A percentile compares a stretch with the other conserved stretches of the same genome.
Conservation (phyloP, 1,140 invertebrate genomes). For the Drosophila fuyamai region DNA sequence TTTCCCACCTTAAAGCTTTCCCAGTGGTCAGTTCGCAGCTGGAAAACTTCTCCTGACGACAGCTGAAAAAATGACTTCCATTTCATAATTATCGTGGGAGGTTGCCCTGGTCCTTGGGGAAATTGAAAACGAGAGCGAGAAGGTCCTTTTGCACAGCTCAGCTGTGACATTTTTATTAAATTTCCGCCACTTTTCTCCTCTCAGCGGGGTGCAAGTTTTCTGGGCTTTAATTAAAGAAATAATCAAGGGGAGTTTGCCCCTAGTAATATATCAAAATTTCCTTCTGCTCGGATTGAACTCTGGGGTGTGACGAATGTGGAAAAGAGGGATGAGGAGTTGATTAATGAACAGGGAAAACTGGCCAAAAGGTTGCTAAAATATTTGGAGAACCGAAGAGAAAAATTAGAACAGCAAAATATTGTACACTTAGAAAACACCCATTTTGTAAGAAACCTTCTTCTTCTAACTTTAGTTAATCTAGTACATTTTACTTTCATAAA, state of each 20-base stretch:
- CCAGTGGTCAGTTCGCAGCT: slow-evolving; percentile 28
- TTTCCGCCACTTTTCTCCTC: slow-evolving; percentile 22
- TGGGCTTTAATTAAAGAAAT: slow-evolving; percentile 62
- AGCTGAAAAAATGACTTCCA: slow-evolving; percentile 53
- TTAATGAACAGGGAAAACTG: slow-evolving; percentile 28
- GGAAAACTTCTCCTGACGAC: slow-evolving; percentile 35
- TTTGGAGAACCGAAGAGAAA: neutral
- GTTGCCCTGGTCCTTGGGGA: slow-evolving; percentile 21
- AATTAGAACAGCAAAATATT: neutral
- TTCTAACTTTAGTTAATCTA: neutral
- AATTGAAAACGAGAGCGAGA: slow-evolving; percentile 19
- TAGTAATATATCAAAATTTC: slow-evolving; percentile 47
- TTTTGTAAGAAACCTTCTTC: neutral
- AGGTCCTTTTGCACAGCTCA: slow-evolving; percentile 32
- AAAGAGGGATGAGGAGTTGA: slow-evolving; percentile 5
- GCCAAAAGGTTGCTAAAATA: slow-evolving; percentile 21
- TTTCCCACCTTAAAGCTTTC: slow-evolving; percentile 34
- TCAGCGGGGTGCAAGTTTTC: slow-evolving; percentile 18
- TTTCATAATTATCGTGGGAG: slow-evolving; percentile 66
- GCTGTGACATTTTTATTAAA: slow-evolving; percentile 71
- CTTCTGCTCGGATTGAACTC: slow-evolving; percentile 13
- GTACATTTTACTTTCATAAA: neutral
- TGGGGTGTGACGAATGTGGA: slow-evolving; percentile 6
- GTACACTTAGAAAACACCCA: no score
- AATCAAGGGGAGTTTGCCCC: slow-evolving; percentile 16